These are phyloP conservation scores for Copsychus sechellarum DNA, from an alignment of 2,113 vertebrate genomes.

Conservation along the genomic window DNA sequence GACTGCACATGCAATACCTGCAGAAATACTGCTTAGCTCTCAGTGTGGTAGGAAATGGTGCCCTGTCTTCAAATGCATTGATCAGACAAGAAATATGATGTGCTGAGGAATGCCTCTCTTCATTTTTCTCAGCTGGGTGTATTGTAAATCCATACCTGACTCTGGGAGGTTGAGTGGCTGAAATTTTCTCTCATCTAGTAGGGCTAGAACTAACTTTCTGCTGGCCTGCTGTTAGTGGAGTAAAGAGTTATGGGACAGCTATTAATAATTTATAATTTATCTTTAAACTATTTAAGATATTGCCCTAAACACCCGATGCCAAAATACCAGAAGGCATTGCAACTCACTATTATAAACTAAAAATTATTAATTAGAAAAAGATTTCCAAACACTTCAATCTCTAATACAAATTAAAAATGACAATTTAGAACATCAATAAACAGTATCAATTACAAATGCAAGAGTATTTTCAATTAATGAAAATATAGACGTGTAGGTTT, in stretches of 20 bases:
- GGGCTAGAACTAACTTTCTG: background rate
- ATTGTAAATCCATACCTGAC: background rate
- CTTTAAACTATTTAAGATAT: background rate
- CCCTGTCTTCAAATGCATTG: background rate
- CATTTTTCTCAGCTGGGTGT: background rate
- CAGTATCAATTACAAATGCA: background rate
- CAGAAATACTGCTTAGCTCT: background rate
- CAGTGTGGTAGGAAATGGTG: background rate
- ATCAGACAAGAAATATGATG: background rate
- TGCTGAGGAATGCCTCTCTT: background rate
- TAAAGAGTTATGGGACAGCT: background rate
- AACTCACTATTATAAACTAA: background rate
- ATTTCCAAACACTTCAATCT: background rate
- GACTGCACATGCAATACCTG: fast-evolving
- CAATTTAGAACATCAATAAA: background rate
- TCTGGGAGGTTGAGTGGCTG: background rate
- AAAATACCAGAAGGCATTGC: background rate
- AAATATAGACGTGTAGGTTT: background rate
- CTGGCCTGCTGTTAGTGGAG: background rate
- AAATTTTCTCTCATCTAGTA: background rate
- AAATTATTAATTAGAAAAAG: background rate
- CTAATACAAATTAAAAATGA: background rate
- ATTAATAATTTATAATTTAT: background rate
- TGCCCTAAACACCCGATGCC: background rate
- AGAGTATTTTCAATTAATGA: background rate